phyloP scores from a whole-genome alignment of 2,888 invertebrate species.

The Cryptus armator region DNA sequence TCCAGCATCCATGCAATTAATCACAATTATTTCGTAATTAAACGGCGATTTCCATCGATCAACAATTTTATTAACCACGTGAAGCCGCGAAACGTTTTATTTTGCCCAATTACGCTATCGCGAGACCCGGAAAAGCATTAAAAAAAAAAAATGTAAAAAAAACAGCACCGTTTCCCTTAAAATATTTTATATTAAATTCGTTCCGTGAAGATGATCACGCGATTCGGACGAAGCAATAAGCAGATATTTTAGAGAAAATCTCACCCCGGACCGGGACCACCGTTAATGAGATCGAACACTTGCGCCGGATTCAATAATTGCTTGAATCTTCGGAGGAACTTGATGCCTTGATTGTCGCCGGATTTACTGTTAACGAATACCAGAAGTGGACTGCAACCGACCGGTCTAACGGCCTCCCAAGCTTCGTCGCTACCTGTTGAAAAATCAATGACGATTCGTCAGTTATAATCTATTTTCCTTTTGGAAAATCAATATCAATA shows the following conservation, averaged over 20 bases:
- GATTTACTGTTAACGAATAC: constrained; percentile 99
- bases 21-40: too few species aligned
- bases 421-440: constrained; percentile 91
- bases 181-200: background rate
- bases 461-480: constrained; percentile 12
- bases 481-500: too few species aligned
- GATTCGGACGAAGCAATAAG: background rate
- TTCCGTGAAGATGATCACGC: constrained; percentile 17
- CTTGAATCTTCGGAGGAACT: constrained; percentile 97
- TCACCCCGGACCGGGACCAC: constrained; percentile 92
- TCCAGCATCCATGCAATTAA: too few species aligned
- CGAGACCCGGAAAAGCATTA: too few species aligned
- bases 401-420: constrained; percentile 92
- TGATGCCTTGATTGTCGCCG: constrained; percentile 98
- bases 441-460: constrained; percentile 7
- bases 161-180: too few species aligned
- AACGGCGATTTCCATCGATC: too few species aligned
- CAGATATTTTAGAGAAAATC: constrained; percentile 76
- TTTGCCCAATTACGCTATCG: too few species aligned
- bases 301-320: constrained; percentile 98
- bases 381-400: constrained; percentile 92
- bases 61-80: too few species aligned
- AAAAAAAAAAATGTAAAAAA: too few species aligned
- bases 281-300: constrained; percentile 97
- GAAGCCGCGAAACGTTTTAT: too few species aligned